These are phyloP conservation scores for Camelus dromedarius DNA, from an alignment of 2,113 vertebrate species.

Conservation along the genomic window DNA sequence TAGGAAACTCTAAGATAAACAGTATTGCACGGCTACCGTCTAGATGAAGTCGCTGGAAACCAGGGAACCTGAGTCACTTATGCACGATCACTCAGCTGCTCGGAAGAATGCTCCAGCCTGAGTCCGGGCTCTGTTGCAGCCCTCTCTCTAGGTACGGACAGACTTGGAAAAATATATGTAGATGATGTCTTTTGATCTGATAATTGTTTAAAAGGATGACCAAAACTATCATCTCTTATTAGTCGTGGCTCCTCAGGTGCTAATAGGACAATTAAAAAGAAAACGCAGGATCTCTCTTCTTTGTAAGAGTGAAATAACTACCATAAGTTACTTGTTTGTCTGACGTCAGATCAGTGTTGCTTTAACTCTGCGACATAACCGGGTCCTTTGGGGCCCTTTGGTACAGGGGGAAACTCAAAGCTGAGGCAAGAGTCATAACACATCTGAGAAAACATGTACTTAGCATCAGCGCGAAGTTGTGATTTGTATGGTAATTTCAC, in stretches of 20 bases:
- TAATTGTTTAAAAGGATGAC: slow-evolving; percentile 17
- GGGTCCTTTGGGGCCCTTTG: background rate
- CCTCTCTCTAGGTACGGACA: background rate
- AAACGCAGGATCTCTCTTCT: background rate
- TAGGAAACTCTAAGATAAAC: background rate
- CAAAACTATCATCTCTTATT: background rate
- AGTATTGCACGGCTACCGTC: background rate
- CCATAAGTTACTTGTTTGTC: background rate
- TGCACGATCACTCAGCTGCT: background rate
- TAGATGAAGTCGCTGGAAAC: background rate
- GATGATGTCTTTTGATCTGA: background rate
- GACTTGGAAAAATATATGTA: background rate
- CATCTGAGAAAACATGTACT: slow-evolving; percentile 76
- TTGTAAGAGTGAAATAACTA: slow-evolving; percentile 42
- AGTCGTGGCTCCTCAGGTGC: background rate
- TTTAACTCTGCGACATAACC: background rate
- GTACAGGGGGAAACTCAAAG: slow-evolving; percentile 75
- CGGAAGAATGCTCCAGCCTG: background rate
- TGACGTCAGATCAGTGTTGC: background rate
- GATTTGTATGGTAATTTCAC: slow-evolving; percentile 82
- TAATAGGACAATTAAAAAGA: slow-evolving; percentile 19
- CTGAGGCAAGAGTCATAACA: slow-evolving; percentile 73
- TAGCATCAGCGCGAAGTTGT: slow-evolving; percentile 78
- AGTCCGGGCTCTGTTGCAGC: background rate
- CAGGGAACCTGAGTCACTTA: background rate